Evolutionary conservation across 2,888 invertebrate species (phyloP), one percentile per base, ranked within the genome.

Genomic region (Zaprionus bogoriensis): DNA sequence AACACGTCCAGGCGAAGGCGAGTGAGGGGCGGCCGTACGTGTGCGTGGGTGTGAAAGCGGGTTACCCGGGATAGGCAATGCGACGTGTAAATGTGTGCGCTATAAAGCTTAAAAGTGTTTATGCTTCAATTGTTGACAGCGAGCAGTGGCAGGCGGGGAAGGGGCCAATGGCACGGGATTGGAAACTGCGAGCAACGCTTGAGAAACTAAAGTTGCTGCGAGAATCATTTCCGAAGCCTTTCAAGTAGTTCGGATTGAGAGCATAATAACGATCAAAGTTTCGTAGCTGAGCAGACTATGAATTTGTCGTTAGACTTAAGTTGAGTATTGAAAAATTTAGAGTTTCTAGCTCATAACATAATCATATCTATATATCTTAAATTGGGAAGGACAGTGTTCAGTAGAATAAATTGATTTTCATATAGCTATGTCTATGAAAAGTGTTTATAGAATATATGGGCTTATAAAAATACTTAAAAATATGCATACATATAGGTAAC

Each of bases 71-170:
- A 57, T 70, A 83, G 77, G 75, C 80, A 67, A 69, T 80, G 72
- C 77, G 69, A 80, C 77, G 80, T 80, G 80, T 80, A 77, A 80
- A 80, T 72, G 84, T 81, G 78, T 61, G 41, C 47, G 62, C 75
- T 62, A 85, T 77, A 74, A 82, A 82, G 79, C 74, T 85, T 67
- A 77, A 80, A 74, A 74, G 81, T 74, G 86, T 83, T 78, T 80
- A 76, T 80, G 72, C 74, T 60, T 62, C 53, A 70, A 69, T 74
- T 67, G 77, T 59, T 62, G 38, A 30, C 27, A 44, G 42, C 23
- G n/a, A n/a, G n/a, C n/a, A 19, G 12, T 28, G 30, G 23, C 41
- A 42, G 20, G 14, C 3, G 28, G n/a, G 27, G 9, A 9, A 6
- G 6, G 9, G 32, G 32, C n/a, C n/a, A n/a, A n/a, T n/a, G 7